Conservation (phyloP, 1,140 invertebrate genomes). For the Zophobas morio region DNA sequence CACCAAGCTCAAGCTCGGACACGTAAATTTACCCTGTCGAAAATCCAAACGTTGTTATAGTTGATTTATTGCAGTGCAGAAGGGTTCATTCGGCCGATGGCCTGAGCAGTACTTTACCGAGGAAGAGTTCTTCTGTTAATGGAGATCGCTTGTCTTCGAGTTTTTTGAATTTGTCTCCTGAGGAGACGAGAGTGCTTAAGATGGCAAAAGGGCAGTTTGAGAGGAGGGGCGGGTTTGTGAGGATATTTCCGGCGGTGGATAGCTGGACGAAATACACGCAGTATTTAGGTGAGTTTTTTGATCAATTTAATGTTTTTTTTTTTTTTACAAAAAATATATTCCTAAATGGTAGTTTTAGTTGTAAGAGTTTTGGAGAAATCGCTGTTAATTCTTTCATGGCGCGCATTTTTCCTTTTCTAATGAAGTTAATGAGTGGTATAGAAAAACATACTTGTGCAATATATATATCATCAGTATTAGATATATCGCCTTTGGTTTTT, state of each 20-base stretch:
- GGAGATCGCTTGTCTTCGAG: conserved; percentile 43
- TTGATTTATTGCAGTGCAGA: conserved; percentile 69
- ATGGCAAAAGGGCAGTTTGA: conserved; percentile 87
- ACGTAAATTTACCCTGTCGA: conserved; percentile 56
- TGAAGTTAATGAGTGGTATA: too few relatives aligned
- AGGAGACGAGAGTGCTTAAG: conserved; percentile 85
- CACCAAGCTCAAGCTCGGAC: conserved; percentile 63
- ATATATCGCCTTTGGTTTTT: too few relatives aligned
- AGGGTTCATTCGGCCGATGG: conserved; percentile 80
- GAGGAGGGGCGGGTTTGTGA: conserved; percentile 89
- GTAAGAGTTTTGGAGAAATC: too few relatives aligned
- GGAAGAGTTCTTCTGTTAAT: conserved; percentile 58
- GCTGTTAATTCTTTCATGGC: too few relatives aligned
- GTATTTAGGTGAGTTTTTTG: conserved; percentile 73
- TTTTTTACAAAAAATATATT: too few relatives aligned
- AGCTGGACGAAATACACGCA: conserved; percentile 87
- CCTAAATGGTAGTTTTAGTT: too few relatives aligned
- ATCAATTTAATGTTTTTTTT: too few relatives aligned
- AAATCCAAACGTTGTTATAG: conserved; percentile 47
- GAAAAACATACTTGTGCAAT: too few relatives aligned
- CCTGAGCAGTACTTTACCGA: conserved; percentile 68
- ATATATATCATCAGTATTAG: too few relatives aligned
- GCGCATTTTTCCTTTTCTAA: too few relatives aligned
- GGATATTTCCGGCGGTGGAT: conserved; percentile 92
- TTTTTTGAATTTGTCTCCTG: conserved; percentile 73